Evolutionary conservation across 1,140 invertebrate genomes (phyloP).

Genomic region (Trachymyrmex septentrionalis): DNA sequence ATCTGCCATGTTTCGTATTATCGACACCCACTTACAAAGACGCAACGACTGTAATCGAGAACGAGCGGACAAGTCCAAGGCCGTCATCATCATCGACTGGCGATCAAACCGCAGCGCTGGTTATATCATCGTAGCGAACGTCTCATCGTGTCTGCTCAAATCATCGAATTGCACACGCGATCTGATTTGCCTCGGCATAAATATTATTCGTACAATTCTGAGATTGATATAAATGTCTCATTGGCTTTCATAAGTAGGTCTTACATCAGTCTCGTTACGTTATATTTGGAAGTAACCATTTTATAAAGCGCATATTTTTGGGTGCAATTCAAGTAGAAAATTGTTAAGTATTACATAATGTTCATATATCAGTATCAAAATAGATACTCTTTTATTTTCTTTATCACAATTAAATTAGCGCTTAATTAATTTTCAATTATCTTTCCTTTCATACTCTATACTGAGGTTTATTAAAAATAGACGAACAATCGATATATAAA

Average conservation of each 20-base stretch:
- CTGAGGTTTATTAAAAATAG: not conserved
- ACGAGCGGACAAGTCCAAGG: constrained; percentile 80
- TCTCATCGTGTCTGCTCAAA: constrained; percentile 73
- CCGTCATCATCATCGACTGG: constrained; percentile 72
- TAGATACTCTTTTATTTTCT: not conserved
- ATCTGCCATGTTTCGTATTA: constrained; percentile 35
- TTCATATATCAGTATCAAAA: not conserved
- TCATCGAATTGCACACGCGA: constrained; percentile 75
- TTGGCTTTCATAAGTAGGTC: constrained; percentile 2
- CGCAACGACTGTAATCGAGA: constrained; percentile 73
- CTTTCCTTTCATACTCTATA: not conserved
- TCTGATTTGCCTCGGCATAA: constrained; percentile 28
- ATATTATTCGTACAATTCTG: constrained; percentile 30
- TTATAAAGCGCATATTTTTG: not conserved
- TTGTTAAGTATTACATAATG: not conserved
- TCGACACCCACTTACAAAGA: constrained; percentile 32
- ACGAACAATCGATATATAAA: not conserved
- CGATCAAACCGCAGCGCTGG: constrained; percentile 75
- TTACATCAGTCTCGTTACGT: not conserved
- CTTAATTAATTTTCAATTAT: not conserved
- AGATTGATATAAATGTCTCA: not conserved
- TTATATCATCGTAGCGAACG: constrained; percentile 78
- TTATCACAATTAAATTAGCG: not conserved
- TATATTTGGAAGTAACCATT: not conserved
- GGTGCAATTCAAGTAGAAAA: not conserved